phyloP scores from a whole-genome alignment of 92 coral and sea anemone species.

The Bergia puertoricense region DNA sequence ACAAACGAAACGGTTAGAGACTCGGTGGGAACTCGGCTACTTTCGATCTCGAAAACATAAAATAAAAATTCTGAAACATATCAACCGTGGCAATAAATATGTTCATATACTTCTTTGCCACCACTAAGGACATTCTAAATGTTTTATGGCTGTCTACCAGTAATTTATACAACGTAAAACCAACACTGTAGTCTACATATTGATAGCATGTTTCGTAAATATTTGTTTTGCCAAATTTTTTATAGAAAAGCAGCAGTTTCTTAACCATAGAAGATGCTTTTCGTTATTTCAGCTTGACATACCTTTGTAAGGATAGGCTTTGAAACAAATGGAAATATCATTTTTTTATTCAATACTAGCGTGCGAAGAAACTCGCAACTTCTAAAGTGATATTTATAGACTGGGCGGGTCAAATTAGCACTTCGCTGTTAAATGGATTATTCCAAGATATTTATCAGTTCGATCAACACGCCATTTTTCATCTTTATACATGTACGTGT shows the following conservation, averaged over 20 bases:
- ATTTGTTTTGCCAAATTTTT: slow-evolving; percentile 12
- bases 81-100: too few relatives aligned
- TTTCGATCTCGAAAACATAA: not conserved
- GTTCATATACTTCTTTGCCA: too few relatives aligned
- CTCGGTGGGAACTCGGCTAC: not conserved
- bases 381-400: not conserved
- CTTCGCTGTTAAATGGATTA: not conserved
- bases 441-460: slow-evolving; percentile 22
- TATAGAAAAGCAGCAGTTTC: not conserved
- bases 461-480: slow-evolving; percentile 3
- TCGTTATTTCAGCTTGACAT: not conserved
- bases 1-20: not conserved
- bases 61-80: too few relatives aligned
- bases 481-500: not conserved
- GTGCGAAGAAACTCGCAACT: not conserved
- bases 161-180: not conserved
- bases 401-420: slow-evolving; percentile 21
- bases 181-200: not conserved
- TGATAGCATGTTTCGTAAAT: not conserved
- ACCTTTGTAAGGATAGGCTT: not conserved
- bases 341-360: not conserved
- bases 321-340: not conserved
- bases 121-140: too few relatives aligned
- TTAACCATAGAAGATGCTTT: not conserved
- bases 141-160: too few relatives aligned